Percentiles rank a stretch among this genome's conserved stretches.
Evolutionary conservation across 2,113 vertebrate genomes (phyloP).

Genomic region (Pelobates fuscus): DNA sequence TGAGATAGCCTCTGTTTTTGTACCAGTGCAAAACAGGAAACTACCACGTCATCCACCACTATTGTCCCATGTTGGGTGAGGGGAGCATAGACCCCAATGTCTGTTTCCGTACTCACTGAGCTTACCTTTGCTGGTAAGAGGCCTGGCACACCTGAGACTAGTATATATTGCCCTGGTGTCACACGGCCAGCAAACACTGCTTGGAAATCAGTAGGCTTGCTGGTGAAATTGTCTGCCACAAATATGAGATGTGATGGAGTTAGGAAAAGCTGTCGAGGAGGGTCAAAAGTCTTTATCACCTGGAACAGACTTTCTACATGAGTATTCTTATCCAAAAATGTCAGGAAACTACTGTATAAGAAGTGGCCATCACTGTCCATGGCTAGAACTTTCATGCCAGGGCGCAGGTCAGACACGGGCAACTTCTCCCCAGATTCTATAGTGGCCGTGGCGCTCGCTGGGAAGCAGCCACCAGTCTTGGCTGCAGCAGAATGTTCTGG

Average conservation of each 20-base stretch:
- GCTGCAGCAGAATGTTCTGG: slow-evolving; percentile 95
- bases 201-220: slow-evolving; percentile 59
- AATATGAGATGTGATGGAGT: slow-evolving; percentile 92
- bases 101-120: slow-evolving; percentile 66
- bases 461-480: slow-evolving; percentile 96
- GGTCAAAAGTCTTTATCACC: slow-evolving; percentile 80
- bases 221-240: slow-evolving; percentile 71
- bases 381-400: slow-evolving; percentile 85
- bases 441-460: slow-evolving; percentile 75
- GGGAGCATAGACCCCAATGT: slow-evolving; percentile 83
- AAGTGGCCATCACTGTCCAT: slow-evolving; percentile 75
- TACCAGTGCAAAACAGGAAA: slow-evolving; percentile 90
- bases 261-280: slow-evolving; percentile 72
- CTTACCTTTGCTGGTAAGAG: slow-evolving; percentile 71
- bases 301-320: slow-evolving; percentile 75
- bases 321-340: slow-evolving; percentile 86
- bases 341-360: slow-evolving; percentile 87
- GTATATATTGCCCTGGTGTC: slow-evolving; percentile 82
- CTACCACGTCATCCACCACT: slow-evolving; percentile 86
- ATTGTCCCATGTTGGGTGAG: slow-evolving; percentile 88
- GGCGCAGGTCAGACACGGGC: slow-evolving; percentile 77
- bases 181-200: slow-evolving; percentile 86
- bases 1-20: slow-evolving; percentile 87
- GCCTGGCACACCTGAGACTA: slow-evolving; percentile 63
- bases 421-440: slow-evolving; percentile 75